Evolutionary conservation across 2,113 vertebrate species (phyloP).

Genomic region (Agelaius tricolor): DNA sequence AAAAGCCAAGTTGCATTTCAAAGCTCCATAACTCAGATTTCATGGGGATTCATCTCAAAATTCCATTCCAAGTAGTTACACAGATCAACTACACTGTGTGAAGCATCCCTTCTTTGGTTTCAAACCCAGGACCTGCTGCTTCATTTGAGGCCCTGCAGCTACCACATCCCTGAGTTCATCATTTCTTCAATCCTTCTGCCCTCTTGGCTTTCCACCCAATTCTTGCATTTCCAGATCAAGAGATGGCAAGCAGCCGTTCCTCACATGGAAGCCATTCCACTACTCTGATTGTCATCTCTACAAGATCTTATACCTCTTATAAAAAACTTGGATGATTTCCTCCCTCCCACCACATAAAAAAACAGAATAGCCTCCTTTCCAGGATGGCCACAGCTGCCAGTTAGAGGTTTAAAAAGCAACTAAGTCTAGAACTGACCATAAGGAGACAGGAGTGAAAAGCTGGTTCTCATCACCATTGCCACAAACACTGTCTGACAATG

Average conservation of each 20-base stretch:
- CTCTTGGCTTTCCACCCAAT: neutral
- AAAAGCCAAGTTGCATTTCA: neutral
- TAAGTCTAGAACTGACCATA: neutral
- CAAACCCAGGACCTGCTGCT: neutral
- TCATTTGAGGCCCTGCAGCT: neutral
- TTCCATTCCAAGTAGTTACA: neutral
- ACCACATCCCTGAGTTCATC: neutral
- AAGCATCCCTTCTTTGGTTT: neutral
- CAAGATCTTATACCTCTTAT: neutral
- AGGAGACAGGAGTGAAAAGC: neutral
- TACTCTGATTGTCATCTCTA: neutral
- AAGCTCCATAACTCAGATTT: neutral
- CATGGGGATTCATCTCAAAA: neutral
- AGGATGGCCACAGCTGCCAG: neutral
- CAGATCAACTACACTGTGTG: neutral
- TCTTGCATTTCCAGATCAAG: neutral
- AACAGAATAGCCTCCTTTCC: neutral
- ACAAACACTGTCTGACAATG: fast-evolving
- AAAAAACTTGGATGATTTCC: fast-evolving
- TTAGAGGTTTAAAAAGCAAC: neutral
- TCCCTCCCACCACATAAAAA: neutral
- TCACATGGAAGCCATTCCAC: neutral
- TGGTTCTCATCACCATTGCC: neutral
- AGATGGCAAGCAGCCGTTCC: neutral
- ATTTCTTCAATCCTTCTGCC: neutral